Conservation (phyloP, 2,888 invertebrate genomes). For the Hypena proboscidalis region DNA sequence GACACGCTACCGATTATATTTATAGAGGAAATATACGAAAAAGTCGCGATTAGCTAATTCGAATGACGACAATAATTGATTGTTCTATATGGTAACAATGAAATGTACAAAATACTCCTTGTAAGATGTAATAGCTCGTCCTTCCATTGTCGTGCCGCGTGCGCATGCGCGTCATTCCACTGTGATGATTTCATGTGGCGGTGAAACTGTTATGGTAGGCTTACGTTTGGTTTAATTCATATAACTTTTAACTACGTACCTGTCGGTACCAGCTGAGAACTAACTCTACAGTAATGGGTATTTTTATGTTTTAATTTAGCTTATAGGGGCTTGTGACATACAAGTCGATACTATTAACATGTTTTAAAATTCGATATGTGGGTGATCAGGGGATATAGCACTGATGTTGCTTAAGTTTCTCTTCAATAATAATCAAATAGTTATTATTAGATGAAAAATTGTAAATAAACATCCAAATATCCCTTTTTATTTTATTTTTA, state of each 20-base stretch:
- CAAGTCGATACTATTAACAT: conserved; percentile 74
- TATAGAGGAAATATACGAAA: conserved; percentile 39
- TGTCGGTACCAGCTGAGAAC: conserved; percentile 61
- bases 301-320: conserved; percentile 75
- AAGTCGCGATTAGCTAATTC: conserved; percentile 36
- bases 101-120: conserved; percentile 47
- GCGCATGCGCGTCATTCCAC: conserved; percentile 40
- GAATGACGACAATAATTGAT: conserved; percentile 47
- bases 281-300: conserved; percentile 76
- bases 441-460: conserved; percentile 81
- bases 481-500: conserved; percentile 83
- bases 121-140: conserved; percentile 26
- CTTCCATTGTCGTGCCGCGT: not conserved
- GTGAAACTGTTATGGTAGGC: conserved; percentile 57
- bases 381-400: conserved; percentile 76
- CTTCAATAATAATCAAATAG: conserved; percentile 79
- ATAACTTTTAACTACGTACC: conserved; percentile 59
- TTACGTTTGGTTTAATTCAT: conserved; percentile 42
- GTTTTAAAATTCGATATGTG: conserved; percentile 74
- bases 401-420: conserved; percentile 76
- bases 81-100: conserved; percentile 41
- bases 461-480: conserved; percentile 85
- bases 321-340: conserved; percentile 66
- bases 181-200: conserved; percentile 59
- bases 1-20: conserved; percentile 34